Base-by-base conservation (phyloP, 2,888 invertebrate genomes). In the Phalera bucephala region DNA sequence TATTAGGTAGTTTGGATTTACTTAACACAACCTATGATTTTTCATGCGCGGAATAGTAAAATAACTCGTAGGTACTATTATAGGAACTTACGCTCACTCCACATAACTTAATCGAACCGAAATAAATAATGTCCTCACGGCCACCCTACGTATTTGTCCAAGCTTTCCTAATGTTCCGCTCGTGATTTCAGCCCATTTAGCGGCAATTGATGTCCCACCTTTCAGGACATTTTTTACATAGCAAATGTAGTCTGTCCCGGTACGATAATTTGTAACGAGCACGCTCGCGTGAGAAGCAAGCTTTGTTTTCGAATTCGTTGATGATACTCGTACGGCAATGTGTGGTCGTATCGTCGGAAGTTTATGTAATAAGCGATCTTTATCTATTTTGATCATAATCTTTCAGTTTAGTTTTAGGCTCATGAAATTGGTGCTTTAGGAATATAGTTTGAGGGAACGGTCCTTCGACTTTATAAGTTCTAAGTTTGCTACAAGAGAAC, bases 181-280 rank as follows among this genome's bases (percentile, higher is more conserved):
- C 63, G 58, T 61, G 56, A 53, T 61, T 55, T 50, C 41, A 3
- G 31, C 30, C 55, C 53, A 59, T 64, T 59, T 46, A 38, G 33
- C 23, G 11, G 27, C 43, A 52, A 55, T 50, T 45, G 45, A 57
- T 53, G 46, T 45, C 33, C 42, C 48, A 55, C 54, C 50, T 53
- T 57, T 41, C 10, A 23, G 38, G 19, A 32, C 39, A 40, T 55
- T 53, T 51, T 60, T 55, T 52, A 49, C 41, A 47, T 45, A 32
- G 43, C 36, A 45, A 51, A 42, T 39, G 41, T 46, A 39, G 48
- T 48, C 40, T 43, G 25, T 10, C 20, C 10, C 27, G 27, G 25
- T 25, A 36, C 15, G 36, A 37, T 40, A 36, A 54, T 44, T 40
- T 43, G 35, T 36, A 22, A 36, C 7, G 20, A 37, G 10, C 17